Evolutionary conservation across 1,140 invertebrate genomes (phyloP).

Genomic region (Aphidius gifuensis): DNA sequence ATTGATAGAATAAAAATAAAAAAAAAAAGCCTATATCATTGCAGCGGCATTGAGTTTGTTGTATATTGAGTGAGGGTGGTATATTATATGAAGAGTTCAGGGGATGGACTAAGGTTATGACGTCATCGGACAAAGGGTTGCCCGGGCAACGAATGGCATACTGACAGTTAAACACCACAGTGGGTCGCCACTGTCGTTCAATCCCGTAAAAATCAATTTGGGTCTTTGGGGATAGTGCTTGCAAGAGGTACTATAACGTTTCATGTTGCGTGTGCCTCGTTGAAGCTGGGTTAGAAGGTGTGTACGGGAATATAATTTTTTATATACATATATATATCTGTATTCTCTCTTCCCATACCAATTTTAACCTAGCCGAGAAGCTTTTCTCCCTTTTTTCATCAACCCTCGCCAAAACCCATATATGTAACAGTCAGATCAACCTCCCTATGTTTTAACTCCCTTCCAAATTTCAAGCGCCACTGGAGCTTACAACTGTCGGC

Average conservation of each 20-base stretch:
- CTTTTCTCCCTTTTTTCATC: too few relatives aligned
- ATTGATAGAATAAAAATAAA: neutral
- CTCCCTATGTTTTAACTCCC: too few relatives aligned
- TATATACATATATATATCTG: too few relatives aligned
- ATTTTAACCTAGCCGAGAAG: too few relatives aligned
- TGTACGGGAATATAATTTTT: conserved; percentile 24
- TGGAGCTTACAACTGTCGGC: too few relatives aligned
- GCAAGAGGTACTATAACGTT: neutral
- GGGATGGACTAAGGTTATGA: conserved; percentile 31
- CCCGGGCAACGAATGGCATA: conserved; percentile 46
- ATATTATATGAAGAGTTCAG: too few relatives aligned
- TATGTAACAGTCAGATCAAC: too few relatives aligned
- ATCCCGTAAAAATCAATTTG: conserved; percentile 55
- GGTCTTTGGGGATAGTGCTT: conserved; percentile 42
- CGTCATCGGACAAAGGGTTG: conserved; percentile 45
- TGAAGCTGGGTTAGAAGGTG: neutral
- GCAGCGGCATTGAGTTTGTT: neutral
- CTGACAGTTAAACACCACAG: conserved; percentile 39
- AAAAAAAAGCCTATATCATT: neutral
- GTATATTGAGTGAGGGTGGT: neutral
- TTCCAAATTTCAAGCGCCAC: too few relatives aligned
- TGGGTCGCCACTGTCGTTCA: conserved; percentile 47
- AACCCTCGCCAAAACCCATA: too few relatives aligned
- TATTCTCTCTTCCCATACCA: too few relatives aligned
- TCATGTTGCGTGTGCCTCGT: conserved; percentile 11